Base-by-base conservation (phyloP, 92 coral and sea anemone genomes). In the Micromussa lordhowensis region DNA sequence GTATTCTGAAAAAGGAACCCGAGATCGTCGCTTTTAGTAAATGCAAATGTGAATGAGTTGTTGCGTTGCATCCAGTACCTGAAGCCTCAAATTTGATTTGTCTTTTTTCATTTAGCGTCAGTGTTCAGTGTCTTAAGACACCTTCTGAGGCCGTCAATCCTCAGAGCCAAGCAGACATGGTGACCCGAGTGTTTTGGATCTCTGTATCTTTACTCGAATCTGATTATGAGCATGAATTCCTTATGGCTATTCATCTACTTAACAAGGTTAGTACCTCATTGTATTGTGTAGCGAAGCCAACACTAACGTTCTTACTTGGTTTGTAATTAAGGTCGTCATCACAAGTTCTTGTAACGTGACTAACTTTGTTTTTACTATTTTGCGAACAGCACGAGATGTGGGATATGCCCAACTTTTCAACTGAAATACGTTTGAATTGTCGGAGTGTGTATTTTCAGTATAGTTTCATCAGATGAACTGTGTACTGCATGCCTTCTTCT, bases 151-250 rank as follows among this genome's bases (percentile, higher is more conserved):
- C 93, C 71, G 68, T 94, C 36, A 96, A 94, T 74, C 93, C 98
- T 21, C 96, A 96, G 84, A 94, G 94, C 77, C 97, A 94, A 90
- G 96, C 98, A 19, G 98, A 98, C 85, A 95, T 98, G 96, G 88
- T 94, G 38, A 96, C 98, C 4, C 96, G 99, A 70, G 97, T 98
- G 87, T 98, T 98, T 90, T 98, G 99, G 99, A 95, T 98, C 53
- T 96, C 99, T 86, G 99, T 94, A 68, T 98, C 99, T 10, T 79
- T 98, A 73, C 89, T 98, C 63, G 99, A 98, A 92, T 98, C 99
- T 34, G 99, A 98, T 84, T 97, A 91, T 69, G 99, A 97, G 51
- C 99, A 97, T 58, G 99, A 97, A 85, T 97, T 96, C 78, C 95
- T 96, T 57, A 95, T 95, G 97, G 98, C 99, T 9, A 94, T 97